Conservation (phyloP, 2,888 invertebrate species). For the Limnephilus marmoratus region DNA sequence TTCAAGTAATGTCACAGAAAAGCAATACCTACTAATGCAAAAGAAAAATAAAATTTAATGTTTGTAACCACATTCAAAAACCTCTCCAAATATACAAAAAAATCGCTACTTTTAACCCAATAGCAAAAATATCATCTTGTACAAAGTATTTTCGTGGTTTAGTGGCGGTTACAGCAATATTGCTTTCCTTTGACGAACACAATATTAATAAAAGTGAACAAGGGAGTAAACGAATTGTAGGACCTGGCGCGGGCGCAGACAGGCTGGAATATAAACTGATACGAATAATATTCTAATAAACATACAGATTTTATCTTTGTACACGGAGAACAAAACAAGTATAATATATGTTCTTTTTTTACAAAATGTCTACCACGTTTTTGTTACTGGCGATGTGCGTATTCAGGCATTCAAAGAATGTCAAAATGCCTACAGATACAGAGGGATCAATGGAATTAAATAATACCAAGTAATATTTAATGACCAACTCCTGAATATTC, state of each 20-base stretch:
- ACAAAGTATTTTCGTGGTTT: neutral
- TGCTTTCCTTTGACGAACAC: neutral
- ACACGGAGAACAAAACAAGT: neutral
- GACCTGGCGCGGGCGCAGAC: neutral
- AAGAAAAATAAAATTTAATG: no score
- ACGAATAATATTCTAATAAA: neutral
- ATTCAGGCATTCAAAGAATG: neutral
- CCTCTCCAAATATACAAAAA: no score
- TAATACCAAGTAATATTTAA: no score
- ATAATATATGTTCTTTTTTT: neutral
- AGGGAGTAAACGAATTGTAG: neutral
- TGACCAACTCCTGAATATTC: no score
- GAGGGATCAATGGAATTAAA: neutral
- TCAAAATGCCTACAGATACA: neutral
- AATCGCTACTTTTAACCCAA: no score
- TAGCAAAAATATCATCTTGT: neutral
- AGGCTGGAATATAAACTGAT: neutral
- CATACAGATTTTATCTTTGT: neutral
- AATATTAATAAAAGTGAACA: neutral
- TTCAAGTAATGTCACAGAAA: no score
- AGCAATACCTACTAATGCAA: no score
- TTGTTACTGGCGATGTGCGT: neutral
- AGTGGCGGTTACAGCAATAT: neutral
- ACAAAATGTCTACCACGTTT: neutral
- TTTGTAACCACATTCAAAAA: no score